phyloP scores from a whole-genome alignment of 2,888 invertebrate genomes.

The Allophyes oxyacanthae region DNA sequence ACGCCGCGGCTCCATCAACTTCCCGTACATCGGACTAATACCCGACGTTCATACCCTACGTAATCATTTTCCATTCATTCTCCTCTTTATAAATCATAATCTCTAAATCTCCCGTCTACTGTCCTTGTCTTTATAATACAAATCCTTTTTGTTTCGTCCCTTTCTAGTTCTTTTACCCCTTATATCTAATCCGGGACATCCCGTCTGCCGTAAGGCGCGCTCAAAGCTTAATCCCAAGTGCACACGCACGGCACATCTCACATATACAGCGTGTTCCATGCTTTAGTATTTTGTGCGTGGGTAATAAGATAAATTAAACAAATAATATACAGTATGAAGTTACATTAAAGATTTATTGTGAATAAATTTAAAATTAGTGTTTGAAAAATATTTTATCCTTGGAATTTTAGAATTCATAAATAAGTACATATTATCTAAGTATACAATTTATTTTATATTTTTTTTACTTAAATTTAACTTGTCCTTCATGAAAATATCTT shows the following conservation, averaged over 20 bases:
- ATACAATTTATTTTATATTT: constrained; percentile 26
- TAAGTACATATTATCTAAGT: constrained; percentile 32
- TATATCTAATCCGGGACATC: constrained; percentile 89
- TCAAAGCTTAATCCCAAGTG: constrained; percentile 66
- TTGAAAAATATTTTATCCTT: constrained; percentile 48
- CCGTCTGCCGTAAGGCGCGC: constrained; percentile 79
- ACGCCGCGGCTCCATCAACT: constrained; percentile 63
- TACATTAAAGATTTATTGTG: constrained; percentile 42
- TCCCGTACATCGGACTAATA: constrained; percentile 69
- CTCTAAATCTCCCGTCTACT: constrained; percentile 83
- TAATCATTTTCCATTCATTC: constrained; percentile 88
- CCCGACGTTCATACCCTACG: constrained; percentile 79
- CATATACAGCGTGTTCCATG: constrained; percentile 19
- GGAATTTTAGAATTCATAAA: constrained; percentile 42
- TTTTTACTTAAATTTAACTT: constrained; percentile 26
- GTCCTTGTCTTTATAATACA: constrained; percentile 73
- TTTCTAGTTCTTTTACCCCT: constrained; percentile 86
- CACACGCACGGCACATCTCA: constrained; percentile 53
- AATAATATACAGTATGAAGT: constrained; percentile 33
- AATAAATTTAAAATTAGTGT: constrained; percentile 42
- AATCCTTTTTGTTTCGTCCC: constrained; percentile 69
- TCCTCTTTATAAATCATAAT: constrained; percentile 89
- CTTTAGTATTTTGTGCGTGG: constrained; percentile 12
- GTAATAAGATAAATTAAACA: constrained; percentile 39
- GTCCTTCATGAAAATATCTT: constrained; percentile 40